Evolutionary conservation across 2,888 invertebrate genomes (phyloP).

Genomic region (Coenonympha arcania): DNA sequence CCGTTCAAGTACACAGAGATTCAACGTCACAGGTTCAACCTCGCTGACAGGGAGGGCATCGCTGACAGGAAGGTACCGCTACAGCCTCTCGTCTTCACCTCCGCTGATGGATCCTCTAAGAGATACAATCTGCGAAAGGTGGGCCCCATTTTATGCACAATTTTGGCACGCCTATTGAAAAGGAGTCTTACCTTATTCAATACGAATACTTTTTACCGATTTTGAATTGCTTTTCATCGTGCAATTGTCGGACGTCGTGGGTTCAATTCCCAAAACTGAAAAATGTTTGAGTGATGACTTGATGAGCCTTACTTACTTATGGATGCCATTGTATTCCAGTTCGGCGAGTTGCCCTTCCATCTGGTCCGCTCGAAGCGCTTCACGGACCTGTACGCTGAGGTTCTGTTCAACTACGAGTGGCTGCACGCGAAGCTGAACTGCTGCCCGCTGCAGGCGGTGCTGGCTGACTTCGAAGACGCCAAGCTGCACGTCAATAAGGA

Average conservation of each 20-base stretch:
- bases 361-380: constrained; percentile 92
- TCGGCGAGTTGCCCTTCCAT: constrained; percentile 96
- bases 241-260: too few relatives aligned
- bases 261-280: too few relatives aligned
- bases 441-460: constrained; percentile 94
- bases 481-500: constrained; percentile 87
- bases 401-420: constrained; percentile 98
- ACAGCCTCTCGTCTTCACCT: constrained; percentile 92
- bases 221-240: too few relatives aligned
- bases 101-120: constrained; percentile 90
- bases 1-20: constrained; percentile 98
- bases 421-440: constrained; percentile 95
- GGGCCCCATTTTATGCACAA: background rate
- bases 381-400: constrained; percentile 90
- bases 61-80: constrained; percentile 96
- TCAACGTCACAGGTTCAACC: constrained; percentile 90
- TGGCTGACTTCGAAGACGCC: constrained; percentile 97
- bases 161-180: too few relatives aligned
- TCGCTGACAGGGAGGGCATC: constrained; percentile 89
- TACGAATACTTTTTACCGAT: too few relatives aligned
- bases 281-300: too few relatives aligned
- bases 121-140: constrained; percentile 96
- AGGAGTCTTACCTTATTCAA: too few relatives aligned
- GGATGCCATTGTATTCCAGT: constrained; percentile 74
- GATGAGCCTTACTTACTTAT: too few relatives aligned